A percentile compares a stretch with the other conserved stretches of the same genome.
phyloP scores from a whole-genome alignment of 2,888 invertebrate genomes.

The Nesidiocoris tenuis region DNA sequence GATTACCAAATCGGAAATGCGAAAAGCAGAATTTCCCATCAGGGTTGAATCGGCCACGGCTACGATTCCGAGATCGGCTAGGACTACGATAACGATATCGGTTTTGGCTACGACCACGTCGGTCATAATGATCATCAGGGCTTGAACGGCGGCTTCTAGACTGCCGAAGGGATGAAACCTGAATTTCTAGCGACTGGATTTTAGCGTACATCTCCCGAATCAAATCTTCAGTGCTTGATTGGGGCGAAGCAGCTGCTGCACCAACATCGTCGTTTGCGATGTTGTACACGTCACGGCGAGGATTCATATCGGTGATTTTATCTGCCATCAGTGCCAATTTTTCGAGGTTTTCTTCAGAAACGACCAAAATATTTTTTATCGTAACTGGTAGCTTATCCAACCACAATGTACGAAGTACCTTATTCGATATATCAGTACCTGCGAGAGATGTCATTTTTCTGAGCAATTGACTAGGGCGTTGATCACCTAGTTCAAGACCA shows the following conservation, averaged over 20 bases:
- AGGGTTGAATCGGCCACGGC: slow-evolving; percentile 11
- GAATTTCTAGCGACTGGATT: background rate
- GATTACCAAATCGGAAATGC: slow-evolving; percentile 25
- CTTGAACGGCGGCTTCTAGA: no score
- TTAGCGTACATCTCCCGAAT: background rate
- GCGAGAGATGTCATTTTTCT: slow-evolving; percentile 19
- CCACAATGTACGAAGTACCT: slow-evolving; percentile 26
- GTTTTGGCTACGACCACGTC: background rate
- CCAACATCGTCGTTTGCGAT: background rate
- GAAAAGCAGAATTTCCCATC: slow-evolving; percentile 21
- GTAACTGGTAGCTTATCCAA: slow-evolving; percentile 25
- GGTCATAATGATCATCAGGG: background rate
- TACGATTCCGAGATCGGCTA: background rate
- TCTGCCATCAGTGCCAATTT: background rate
- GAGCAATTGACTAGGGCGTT: slow-evolving; percentile 18
- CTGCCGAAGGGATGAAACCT: background rate
- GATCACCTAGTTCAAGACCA: slow-evolving; percentile 30
- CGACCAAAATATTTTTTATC: slow-evolving; percentile 4
- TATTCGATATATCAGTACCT: slow-evolving; percentile 15
- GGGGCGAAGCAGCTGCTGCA: no score
- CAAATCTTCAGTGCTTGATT: background rate
- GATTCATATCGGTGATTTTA: slow-evolving; percentile 6
- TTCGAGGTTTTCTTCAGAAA: background rate
- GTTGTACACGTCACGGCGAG: background rate
- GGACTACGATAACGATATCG: background rate